Conservation (phyloP, 2,797 vertebrate species). For the Phoebastria nigripes region DNA sequence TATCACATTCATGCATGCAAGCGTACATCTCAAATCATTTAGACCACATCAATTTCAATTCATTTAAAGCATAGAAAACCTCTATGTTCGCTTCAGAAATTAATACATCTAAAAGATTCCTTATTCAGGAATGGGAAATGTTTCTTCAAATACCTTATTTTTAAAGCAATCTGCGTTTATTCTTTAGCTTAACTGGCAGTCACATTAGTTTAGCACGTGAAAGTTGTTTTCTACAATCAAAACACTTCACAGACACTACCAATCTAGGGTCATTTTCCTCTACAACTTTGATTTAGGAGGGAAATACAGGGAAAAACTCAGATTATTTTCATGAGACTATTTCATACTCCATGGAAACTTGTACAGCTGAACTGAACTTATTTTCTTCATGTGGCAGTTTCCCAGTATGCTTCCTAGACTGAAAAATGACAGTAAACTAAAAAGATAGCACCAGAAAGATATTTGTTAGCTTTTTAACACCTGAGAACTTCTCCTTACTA, state of each 20-base stretch:
- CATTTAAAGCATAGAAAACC: neutral
- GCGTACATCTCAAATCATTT: neutral
- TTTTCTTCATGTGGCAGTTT: neutral
- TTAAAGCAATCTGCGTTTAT: neutral
- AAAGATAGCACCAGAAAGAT: neutral
- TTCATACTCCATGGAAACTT: neutral
- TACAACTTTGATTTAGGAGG: neutral
- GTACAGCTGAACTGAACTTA: neutral
- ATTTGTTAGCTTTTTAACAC: neutral
- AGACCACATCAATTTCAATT: neutral
- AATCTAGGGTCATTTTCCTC: neutral
- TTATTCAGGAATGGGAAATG: neutral
- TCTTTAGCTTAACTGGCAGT: neutral
- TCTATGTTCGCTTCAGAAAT: neutral
- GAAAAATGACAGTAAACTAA: neutral
- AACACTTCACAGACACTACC: neutral
- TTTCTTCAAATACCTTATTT: neutral
- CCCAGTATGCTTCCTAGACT: neutral
- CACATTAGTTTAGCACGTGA: neutral
- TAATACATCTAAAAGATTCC: neutral
- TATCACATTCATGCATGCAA: constrained; percentile 15
- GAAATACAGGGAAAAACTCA: neutral
- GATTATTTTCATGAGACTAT: neutral
- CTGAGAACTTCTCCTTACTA: neutral
- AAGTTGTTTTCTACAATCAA: neutral